Evolutionary conservation across 2,888 invertebrate species (phyloP), one percentile per base, ranked within the genome.

Genomic region (Idaea biselata): DNA sequence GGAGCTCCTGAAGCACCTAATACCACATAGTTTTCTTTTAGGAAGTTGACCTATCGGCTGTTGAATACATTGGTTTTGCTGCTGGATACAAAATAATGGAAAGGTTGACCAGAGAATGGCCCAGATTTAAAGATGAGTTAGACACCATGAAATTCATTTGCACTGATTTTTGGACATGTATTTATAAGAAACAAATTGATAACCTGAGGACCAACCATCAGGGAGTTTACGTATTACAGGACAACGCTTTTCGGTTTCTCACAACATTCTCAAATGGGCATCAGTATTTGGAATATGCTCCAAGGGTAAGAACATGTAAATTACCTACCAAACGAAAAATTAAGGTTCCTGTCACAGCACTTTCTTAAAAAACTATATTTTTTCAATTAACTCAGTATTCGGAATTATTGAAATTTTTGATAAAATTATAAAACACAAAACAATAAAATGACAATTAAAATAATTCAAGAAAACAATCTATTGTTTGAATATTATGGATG

Each of bases 141-240:
- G 99, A 99, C 78, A 97, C 97, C 33, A 97, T 99, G 94, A 99
- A 99, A 87, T 99, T 99, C 77, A 97, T 99, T 62, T 99, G 99
- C 83, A 99, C 99, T 63, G 99, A 99, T 82, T 99, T 99, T 82
- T 99, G 99, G 99, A 96, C 97, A n/a, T 95, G 97, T 55, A 95
- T 99, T 53, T 99, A 98, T 84, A 99, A 98, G 79, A 99, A 99
- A 84, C 99, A 99, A 92, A 98, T 99, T 63, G 99, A 99, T 83
- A 99, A 99, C 86, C 93, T 99, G 60, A 92, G 98, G 71, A 99
- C 99, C 25, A 99, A 99, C 88, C 99, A 99, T 86, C 97, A 99
- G 90, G 99, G 99, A 11, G 97, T 99, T 60, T 99, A 99, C 91
- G 99, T 99, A 11, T 93, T 99, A 18, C 98, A 99, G 87, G 99